Base-by-base conservation (phyloP, 2,888 invertebrate species). In the Hypena proboscidalis region DNA sequence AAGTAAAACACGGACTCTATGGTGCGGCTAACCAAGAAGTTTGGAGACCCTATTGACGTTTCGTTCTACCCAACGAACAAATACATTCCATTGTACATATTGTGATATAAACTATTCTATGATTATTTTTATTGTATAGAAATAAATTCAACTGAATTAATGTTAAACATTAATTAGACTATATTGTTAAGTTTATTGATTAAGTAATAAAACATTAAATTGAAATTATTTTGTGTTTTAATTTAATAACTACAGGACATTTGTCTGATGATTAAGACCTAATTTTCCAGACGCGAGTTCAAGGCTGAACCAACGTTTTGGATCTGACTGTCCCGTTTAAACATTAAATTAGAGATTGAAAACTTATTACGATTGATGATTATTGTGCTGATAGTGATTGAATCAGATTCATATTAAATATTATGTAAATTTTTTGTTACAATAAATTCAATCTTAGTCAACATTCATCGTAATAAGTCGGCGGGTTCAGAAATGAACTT, bases 11-110 rank as follows among this genome's bases (percentile, higher is more conserved):
- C 37, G 85, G 81, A 15, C 72, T 84, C 22, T 89, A 80, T 61
- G 90, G 77, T 33, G 80, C 75, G 45, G 74, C 71, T 29, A 86
- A 65, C 58, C 85, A 89, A 74, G 86, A 91, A 80, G 95, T 96
- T n/a, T 96, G 95, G 95, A 92, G 95, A 80, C 95, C 95, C 40
- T 95, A 95, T 90, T 95, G 92, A 94, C 85, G 74, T 59, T 72
- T 61, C 63, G 65, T 70, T 63, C 41, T 52, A 54, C 49, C 52
- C 33, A 42, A 66, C 45, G 58, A 70, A 57, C 67, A 76, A 61
- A 73, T 68, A 74, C 73, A 75, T 77, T 81, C 78, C 71, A 61
- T 76, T 90, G 87, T 89, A 85, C 83, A 89, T 86, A 87, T 83
- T 85, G 88, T 90, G 88, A 89, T 90, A 85, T 85, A 87, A 74